Base-by-base conservation (phyloP, 2,113 vertebrate genomes). In the Notiomystis cincta region DNA sequence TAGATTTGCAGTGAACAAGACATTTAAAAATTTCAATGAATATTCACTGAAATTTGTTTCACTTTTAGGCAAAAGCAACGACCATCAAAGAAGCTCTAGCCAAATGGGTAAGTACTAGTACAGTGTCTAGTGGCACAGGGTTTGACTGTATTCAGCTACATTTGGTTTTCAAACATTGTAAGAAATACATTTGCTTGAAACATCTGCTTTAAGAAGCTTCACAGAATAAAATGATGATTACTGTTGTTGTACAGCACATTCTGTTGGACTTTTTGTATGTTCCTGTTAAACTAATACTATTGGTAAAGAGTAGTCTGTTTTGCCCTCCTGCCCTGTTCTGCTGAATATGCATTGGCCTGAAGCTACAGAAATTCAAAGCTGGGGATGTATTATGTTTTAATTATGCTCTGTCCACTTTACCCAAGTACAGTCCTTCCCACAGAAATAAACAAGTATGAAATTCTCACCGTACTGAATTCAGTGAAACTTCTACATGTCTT, bases 71-170 rank as follows among this genome's bases (percentile, higher is more conserved):
- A 38, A 99, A 99, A 98, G 98, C 99, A 97, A 99, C 98, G 31
- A 99, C 99, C 66, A 98, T 99, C 90, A 99, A 98, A 98, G 99
- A 99, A 95, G 99, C 99, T 22, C 92, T 99, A 88, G 97, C 96
- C 71, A 99, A 97, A 98, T 99, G 99, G 99, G 99, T 99, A 94
- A 98, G 99, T 98, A 81, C n/a, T 13, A 72, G 50, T 65, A 18
- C 31, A 82, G 24, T 81, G 78, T 65, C 22, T n/a, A 38, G 19
- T 13, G 4, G 44, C 15, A 6, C 66, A n/a, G 30, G 15, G 23
- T 82, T 95, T 89, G 50, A 58, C 66, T 85, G 8, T 31, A 22
- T 80, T 93, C 64, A 72, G 57, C 18, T 91, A n/a, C 38, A 76
- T 47, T 56, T 37, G 9, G 20, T 87, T 92, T 70, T 69, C 37